phyloP scores from a whole-genome alignment of 2,113 vertebrate species.

The Dryoscopus gambensis region DNA sequence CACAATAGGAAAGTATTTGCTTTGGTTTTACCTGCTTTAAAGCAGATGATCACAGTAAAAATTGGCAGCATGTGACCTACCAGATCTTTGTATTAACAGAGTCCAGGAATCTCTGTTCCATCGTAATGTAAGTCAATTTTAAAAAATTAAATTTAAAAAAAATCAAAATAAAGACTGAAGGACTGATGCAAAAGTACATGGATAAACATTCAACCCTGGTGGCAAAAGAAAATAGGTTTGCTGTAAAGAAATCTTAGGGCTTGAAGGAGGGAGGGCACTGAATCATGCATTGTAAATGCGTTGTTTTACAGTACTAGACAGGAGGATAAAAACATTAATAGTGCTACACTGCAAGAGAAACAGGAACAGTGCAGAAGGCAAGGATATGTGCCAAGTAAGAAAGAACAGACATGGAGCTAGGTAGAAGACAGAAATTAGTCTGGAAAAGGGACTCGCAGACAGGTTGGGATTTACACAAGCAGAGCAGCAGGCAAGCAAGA shows the following conservation, averaged over 20 bases:
- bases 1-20: not conserved
- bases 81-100: not conserved
- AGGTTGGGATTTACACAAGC: not conserved
- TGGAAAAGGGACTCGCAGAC: not conserved
- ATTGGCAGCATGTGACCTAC: not conserved
- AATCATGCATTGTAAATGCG: not conserved
- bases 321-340: not conserved
- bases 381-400: not conserved
- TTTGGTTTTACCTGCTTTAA: not conserved
- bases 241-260: not conserved
- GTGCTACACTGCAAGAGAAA: not conserved
- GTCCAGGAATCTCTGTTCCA: not conserved
- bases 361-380: not conserved
- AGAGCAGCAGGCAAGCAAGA: not conserved
- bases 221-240: not conserved
- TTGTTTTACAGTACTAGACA: not conserved
- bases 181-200: not conserved
- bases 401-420: not conserved
- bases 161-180: not conserved
- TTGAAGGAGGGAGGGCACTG: not conserved
- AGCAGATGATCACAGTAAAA: not conserved
- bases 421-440: not conserved
- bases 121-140: not conserved
- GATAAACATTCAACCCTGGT: not conserved
- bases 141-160: not conserved